Evolutionary conservation across 2,113 vertebrate genomes (phyloP).

Genomic region (Eptesicus fuscus): DNA sequence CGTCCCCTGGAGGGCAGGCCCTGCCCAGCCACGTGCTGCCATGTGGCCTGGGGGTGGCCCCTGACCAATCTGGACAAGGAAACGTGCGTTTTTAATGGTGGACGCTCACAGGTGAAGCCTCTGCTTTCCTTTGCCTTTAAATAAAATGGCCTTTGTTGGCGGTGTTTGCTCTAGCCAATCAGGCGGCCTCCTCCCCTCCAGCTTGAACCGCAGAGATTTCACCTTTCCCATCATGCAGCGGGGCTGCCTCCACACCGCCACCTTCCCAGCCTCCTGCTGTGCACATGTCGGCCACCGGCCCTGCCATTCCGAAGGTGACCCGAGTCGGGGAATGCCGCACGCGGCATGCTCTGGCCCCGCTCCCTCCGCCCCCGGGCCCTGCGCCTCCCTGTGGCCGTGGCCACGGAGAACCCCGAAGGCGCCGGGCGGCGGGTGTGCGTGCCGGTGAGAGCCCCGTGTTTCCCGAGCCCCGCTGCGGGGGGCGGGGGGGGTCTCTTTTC

Average conservation of each 20-base stretch:
- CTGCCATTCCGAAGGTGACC: neutral
- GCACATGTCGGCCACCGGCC: neutral
- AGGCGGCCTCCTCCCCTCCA: neutral
- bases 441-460: constrained; percentile 41
- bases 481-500: neutral
- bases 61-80: neutral
- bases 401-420: neutral
- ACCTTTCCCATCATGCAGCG: neutral
- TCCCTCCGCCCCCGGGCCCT: neutral
- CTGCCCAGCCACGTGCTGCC: constrained; percentile 56
- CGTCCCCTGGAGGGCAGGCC: neutral
- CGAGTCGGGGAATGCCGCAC: neutral
- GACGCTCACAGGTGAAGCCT: neutral
- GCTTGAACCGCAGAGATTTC: neutral
- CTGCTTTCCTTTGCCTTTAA: constrained; percentile 33
- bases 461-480: constrained; percentile 59
- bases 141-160: neutral
- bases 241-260: neutral
- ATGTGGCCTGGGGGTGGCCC: constrained; percentile 24
- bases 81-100: constrained; percentile 56
- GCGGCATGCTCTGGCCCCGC: neutral
- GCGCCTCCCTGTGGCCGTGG: constrained; percentile 8
- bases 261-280: neutral
- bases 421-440: neutral
- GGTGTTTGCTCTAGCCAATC: neutral